A percentile compares a stretch with the other conserved stretches of the same genome.
These are phyloP conservation scores for Coptodon bakossiorum DNA, from an alignment of 2,113 vertebrate genomes.

Conservation along the genomic window DNA sequence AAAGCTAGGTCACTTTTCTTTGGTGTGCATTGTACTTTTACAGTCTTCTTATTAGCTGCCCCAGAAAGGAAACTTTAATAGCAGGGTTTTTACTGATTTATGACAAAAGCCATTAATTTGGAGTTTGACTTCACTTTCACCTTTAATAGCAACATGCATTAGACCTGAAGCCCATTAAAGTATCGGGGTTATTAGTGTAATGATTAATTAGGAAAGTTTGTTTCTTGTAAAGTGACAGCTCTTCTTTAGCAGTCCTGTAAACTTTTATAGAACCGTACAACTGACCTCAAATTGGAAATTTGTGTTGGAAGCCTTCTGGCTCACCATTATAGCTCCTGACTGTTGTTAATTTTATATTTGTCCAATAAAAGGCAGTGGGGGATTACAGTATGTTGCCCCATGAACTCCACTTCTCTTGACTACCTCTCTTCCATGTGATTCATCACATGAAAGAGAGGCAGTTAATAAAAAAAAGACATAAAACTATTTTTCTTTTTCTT, in stretches of 20 bases:
- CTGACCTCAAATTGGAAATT: conserved; percentile 94
- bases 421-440: conserved; percentile 19
- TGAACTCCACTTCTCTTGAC: conserved; percentile 4
- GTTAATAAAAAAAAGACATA: neutral
- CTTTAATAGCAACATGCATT: conserved; percentile 54
- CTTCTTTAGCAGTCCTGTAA: conserved; percentile 83
- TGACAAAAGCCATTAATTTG: conserved; percentile 67
- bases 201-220: conserved; percentile 77
- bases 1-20: conserved; percentile 62
- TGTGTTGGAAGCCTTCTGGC: conserved; percentile 82
- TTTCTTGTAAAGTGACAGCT: conserved; percentile 72
- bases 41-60: conserved; percentile 63
- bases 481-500: neutral
- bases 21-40: conserved; percentile 63
- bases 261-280: conserved; percentile 89
- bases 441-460: neutral
- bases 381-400: conserved; percentile 42
- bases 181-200: conserved; percentile 61
- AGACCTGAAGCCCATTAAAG: conserved; percentile 45
- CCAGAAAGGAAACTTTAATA: conserved; percentile 60
- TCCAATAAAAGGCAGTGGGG: conserved; percentile 87
- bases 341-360: conserved; percentile 98
- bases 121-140: conserved; percentile 32
- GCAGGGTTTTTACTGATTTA: conserved; percentile 64
- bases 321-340: conserved; percentile 74